Evolutionary conservation across 2,113 vertebrate genomes (phyloP), one percentile per base, ranked within the genome.

Genomic region (Nerophis ophidion): DNA sequence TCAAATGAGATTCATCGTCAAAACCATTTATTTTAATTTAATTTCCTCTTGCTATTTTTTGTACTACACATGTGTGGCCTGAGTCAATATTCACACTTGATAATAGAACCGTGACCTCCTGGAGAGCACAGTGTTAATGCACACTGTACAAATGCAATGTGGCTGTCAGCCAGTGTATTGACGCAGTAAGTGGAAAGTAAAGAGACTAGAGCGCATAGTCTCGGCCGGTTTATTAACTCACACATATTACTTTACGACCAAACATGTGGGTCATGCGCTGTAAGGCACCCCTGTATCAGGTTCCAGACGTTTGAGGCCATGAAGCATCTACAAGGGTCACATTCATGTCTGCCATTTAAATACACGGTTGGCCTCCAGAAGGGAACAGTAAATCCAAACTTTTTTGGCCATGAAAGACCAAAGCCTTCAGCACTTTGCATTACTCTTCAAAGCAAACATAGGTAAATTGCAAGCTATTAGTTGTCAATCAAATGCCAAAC

Each of bases 401-500:
- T 65, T 77, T 67, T 75, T 77, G 62, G 66, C 60, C 48, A 76
- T 66, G 69, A 74, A 65, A 60, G 66, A 5, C 13, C 6, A 8
- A 33, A 59, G 72, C 64, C 70, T 76, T 70, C 75, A 56, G 33
- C 51, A 35, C 15, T 26, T 35, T n/a, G 51, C 33, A 13, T 15
- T 7, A 8, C 14, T 33, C 19, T 33, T 51, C 4, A 19, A 51
- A 14, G 26, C 19, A 13, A 50, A 10, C 10, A 11, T 10, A 11
- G 26, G 10, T 12, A 74, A 61, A 48, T 42, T 19, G 70, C 54
- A 77, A 74, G 61, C 68, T 42, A 62, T 53, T 51, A 75, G 60
- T 73, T 79, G 81, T 83, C 85, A 80, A 51, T 84, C 75, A 85
- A 57, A 86, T 52, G 53, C 57, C 8, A 48, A 60, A 55, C 26